Conservation (phyloP, 1,140 invertebrate species). For the Stegodyphus dumicola region DNA sequence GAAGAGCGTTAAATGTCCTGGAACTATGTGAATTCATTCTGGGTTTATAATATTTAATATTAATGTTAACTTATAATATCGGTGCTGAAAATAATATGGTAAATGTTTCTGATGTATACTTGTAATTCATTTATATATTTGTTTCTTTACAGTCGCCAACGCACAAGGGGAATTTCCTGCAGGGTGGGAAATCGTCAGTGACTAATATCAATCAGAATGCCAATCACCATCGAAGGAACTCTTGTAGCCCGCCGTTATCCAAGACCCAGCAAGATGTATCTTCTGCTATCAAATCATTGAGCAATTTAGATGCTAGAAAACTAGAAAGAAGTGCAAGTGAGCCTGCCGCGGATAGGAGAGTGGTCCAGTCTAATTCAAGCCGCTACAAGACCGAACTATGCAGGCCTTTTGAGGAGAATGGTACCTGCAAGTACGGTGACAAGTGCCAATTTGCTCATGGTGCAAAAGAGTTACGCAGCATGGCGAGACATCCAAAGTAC, state of each 20-base stretch:
- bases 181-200: constrained; percentile 52
- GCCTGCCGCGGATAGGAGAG: not conserved
- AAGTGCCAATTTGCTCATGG: constrained; percentile 99
- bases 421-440: constrained; percentile 97
- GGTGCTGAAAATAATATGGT: too few relatives aligned
- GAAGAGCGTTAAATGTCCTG: too few relatives aligned
- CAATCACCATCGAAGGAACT: constrained; percentile 29
- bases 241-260: constrained; percentile 42
- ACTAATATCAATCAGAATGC: constrained; percentile 42
- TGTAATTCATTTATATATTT: not conserved
- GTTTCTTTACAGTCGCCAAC: constrained; percentile 50
- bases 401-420: constrained; percentile 93
- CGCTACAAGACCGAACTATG: constrained; percentile 99
- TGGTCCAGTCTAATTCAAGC: constrained; percentile 73
- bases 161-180: constrained; percentile 59
- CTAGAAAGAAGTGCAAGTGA: constrained; percentile 31
- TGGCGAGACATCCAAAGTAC: constrained; percentile 98
- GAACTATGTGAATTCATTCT: too few relatives aligned
- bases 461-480: constrained; percentile 86
- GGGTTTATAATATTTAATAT: too few relatives aligned
- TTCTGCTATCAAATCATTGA: constrained; percentile 2
- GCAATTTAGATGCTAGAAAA: constrained; percentile 25
- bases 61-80: too few relatives aligned
- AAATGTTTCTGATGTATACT: too few relatives aligned
- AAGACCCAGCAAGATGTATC: constrained; percentile 11